Base-by-base conservation (phyloP, 2,797 vertebrate species). In the Lagodon rhomboides region DNA sequence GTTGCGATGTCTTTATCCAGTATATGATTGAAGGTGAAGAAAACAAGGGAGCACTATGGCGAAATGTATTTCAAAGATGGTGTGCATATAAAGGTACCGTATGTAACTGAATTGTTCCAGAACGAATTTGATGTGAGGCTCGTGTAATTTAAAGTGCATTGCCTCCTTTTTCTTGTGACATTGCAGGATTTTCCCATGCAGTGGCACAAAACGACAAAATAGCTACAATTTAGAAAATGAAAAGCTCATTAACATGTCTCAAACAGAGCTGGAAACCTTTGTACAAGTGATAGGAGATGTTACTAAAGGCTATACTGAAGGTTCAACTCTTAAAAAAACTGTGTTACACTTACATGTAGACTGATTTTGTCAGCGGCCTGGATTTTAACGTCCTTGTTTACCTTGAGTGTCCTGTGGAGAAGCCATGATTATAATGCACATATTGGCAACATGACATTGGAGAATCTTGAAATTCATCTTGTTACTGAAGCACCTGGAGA, bases 1-100 rank as follows among this genome's bases (percentile, higher is more conserved):
- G 65, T 68, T 69, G 22, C 30, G 38, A 66, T 66, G 61, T 72
- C 49, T 84, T 79, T 58, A 60, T 76, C n/a, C 25, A 64, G 49
- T 60, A 30, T 44, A 23, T 60, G 64, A 43, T 44, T 77, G 6
- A 51, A 55, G 41, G 17, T 18, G 4, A 69, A 27, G 44, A 50
- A 68, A 54, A 65, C 43, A 54, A 25, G 68, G 23, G 5, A 49
- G n/a, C 4, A 41, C 2, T 51, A 10, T 17, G 53, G 5, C 13
- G 16, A 38, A 38, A 38, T 38, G 38, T 0, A 8, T 44, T 44
- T 41, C 46, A 51, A 51, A 44, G 13, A 59, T 7, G 5, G 22
- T 60, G 49, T 59, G 34, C 13, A 77, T 41, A 41, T 10, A 25
- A 20, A 13, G 10, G 53, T 43, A 15, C 16, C 56, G 9, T 11